Evolutionary conservation across 2,797 vertebrate species (phyloP).

Genomic region (Triplophysa bombifrons): DNA sequence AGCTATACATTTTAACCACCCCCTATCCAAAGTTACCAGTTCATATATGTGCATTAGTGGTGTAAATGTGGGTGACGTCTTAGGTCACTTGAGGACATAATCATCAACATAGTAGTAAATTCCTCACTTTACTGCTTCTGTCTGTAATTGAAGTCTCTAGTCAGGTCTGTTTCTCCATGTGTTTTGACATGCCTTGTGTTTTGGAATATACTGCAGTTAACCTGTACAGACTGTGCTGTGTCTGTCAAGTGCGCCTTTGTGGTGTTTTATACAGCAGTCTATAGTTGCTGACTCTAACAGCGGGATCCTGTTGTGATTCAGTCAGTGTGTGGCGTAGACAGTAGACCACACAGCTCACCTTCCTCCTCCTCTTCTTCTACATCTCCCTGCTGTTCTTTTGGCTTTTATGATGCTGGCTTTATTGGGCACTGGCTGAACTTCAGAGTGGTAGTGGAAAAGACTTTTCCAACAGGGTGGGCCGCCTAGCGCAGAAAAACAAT

Average conservation of each 20-base stretch:
- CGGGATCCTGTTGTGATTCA: conserved; percentile 28
- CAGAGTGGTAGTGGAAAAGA: conserved; percentile 52
- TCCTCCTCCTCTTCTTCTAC: conserved; percentile 36
- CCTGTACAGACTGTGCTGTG: neutral
- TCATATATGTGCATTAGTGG: neutral
- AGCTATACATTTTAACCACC: neutral
- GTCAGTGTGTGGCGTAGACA: conserved; percentile 19
- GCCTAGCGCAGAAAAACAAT: neutral
- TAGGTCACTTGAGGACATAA: conserved; percentile 13
- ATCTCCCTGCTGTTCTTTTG: conserved; percentile 43
- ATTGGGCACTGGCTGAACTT: conserved; percentile 66
- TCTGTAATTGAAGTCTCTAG: neutral
- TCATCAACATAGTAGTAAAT: conserved; percentile 31
- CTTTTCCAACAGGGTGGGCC: conserved; percentile 28
- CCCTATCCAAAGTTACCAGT: neutral
- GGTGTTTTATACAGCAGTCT: conserved; percentile 4
- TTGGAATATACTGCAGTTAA: neutral
- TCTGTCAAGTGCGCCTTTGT: neutral
- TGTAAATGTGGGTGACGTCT: conserved; percentile 21
- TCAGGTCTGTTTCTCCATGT: neutral
- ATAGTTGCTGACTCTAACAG: conserved; percentile 20
- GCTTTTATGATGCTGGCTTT: conserved; percentile 68
- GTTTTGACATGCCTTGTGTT: neutral
- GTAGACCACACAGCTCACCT: conserved; percentile 71
- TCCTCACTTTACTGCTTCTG: conserved; percentile 10